These are phyloP conservation scores for Gorsachius goisagi DNA, from an alignment of 2,113 vertebrate species.

Conservation along the genomic window DNA sequence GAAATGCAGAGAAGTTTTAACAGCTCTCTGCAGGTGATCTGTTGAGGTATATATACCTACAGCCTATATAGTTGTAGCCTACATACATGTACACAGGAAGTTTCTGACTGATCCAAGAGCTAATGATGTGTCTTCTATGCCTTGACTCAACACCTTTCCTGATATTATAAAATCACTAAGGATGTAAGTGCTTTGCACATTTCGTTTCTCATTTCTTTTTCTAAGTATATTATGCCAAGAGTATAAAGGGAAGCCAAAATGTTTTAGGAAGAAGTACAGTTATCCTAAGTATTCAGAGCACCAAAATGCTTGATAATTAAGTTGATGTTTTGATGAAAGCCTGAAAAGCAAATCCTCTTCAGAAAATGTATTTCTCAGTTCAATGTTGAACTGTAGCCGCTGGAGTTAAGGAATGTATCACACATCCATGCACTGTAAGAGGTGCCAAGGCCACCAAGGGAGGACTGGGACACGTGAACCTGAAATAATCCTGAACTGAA, in stretches of 20 bases:
- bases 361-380: background rate
- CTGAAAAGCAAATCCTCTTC: background rate
- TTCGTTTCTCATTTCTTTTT: background rate
- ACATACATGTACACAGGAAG: background rate
- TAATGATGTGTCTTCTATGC: background rate
- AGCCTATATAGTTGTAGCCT: background rate
- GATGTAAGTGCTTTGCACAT: background rate
- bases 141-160: background rate
- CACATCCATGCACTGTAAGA: background rate
- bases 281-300: background rate
- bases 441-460: background rate
- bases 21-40: background rate
- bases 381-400: fast-evolving
- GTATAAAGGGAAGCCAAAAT: background rate
- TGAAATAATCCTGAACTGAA: background rate
- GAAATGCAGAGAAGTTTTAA: background rate
- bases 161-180: background rate
- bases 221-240: background rate
- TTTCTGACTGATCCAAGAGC: background rate
- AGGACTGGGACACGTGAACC: background rate
- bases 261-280: background rate
- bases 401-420: background rate
- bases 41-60: background rate
- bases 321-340: background rate
- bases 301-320: background rate